These are phyloP conservation scores for Caloenas nicobarica DNA, from an alignment of 2,113 vertebrate genomes.

Conservation along the genomic window DNA sequence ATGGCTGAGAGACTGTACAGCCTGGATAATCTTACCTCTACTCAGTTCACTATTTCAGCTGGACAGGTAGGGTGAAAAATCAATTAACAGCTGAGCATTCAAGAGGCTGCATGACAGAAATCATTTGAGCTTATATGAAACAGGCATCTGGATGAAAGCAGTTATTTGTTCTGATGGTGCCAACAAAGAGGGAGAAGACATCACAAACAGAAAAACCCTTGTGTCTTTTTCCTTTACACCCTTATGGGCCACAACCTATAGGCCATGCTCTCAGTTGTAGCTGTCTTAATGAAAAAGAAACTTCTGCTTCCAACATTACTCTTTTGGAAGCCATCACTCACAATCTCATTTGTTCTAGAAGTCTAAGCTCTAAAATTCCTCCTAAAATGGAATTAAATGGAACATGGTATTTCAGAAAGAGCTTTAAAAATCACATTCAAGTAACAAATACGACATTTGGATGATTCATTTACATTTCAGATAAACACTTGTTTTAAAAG, in stretches of 20 bases:
- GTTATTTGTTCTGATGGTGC: background rate
- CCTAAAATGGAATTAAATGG: background rate
- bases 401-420: background rate
- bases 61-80: background rate
- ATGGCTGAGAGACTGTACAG: background rate
- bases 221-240: background rate
- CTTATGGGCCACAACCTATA: background rate
- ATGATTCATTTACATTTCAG: background rate
- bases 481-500: background rate
- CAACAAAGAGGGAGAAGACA: background rate
- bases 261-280: background rate
- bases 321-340: background rate
- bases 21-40: background rate
- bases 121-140: background rate
- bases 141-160: background rate
- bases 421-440: background rate
- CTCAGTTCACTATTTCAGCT: fast-evolving
- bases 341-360: background rate
- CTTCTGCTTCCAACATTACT: background rate
- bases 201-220: background rate
- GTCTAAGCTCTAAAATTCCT: background rate
- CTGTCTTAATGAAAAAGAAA: background rate
- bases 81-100: background rate
- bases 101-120: background rate
- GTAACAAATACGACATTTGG: background rate